A percentile compares a stretch with the other conserved stretches of the same genome.
phyloP scores from a whole-genome alignment of 2,888 invertebrate genomes.

The Zonitis immaculata region DNA sequence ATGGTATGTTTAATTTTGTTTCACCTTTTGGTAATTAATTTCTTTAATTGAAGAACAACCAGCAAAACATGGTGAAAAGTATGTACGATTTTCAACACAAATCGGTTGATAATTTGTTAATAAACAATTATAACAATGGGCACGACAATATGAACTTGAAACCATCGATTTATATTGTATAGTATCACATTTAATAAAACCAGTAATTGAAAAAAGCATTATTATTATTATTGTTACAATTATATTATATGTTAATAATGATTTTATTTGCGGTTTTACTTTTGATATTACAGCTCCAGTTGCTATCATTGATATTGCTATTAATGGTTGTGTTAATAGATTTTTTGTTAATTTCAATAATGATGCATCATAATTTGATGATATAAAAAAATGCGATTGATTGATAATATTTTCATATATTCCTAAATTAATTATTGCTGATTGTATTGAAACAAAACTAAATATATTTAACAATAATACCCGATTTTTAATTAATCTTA shows the following conservation, averaged over 20 bases:
- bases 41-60: conserved; percentile 54
- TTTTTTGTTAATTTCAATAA: conserved; percentile 51
- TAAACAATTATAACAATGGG: conserved; percentile 51
- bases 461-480: conserved; percentile 53
- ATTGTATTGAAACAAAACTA: conserved; percentile 51
- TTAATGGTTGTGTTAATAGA: conserved; percentile 55
- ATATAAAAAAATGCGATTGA: conserved; percentile 56
- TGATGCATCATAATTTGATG: conserved; percentile 53
- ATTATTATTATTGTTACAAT: conserved; percentile 47
- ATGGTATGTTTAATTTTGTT: conserved; percentile 27
- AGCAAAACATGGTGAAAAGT: conserved; percentile 70
- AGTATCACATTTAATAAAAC: conserved; percentile 38
- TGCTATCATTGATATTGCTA: conserved; percentile 52
- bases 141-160: conserved; percentile 53
- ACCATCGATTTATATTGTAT: conserved; percentile 45
- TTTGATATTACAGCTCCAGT: conserved; percentile 55
- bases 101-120: conserved; percentile 57
- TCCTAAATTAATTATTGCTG: conserved; percentile 54
- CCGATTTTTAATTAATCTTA: conserved; percentile 54
- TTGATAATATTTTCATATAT: conserved; percentile 55
- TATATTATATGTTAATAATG: conserved; percentile 52
- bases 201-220: conserved; percentile 47
- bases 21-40: conserved; percentile 42
- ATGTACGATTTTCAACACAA: conserved; percentile 58
- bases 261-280: conserved; percentile 50